These are phyloP conservation scores for Neotoxoptera formosana DNA, from an alignment of 1,140 invertebrate genomes.

Conservation along the genomic window DNA sequence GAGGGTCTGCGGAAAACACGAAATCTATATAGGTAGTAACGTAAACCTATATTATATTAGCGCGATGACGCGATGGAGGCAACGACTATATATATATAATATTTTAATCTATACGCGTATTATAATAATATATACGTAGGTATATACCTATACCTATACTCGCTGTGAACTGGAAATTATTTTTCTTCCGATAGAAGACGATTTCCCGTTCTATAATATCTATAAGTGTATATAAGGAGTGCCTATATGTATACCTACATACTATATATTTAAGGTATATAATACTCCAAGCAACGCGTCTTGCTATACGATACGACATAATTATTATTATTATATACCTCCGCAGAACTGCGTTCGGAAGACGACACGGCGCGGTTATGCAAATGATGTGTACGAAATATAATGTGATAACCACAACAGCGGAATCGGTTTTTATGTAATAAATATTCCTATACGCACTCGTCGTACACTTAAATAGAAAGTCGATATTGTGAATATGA, in stretches of 20 bases:
- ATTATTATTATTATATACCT: not conserved
- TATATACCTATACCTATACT: not conserved
- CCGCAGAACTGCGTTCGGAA: not conserved
- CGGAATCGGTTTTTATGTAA: not conserved
- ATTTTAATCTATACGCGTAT: not conserved
- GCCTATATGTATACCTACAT: too few relatives aligned
- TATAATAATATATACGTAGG: not conserved
- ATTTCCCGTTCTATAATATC: not conserved
- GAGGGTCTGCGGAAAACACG: not conserved
- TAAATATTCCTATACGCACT: not conserved
- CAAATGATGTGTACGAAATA: slow-evolving; percentile 13
- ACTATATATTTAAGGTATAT: too few relatives aligned
- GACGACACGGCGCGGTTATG: slow-evolving; percentile 17
- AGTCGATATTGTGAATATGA: not conserved
- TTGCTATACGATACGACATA: not conserved
- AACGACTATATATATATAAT: not conserved
- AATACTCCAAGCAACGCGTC: too few relatives aligned
- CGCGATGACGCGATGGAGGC: not conserved
- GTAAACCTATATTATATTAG: not conserved
- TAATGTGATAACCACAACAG: not conserved
- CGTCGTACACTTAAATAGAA: not conserved
- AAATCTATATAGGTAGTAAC: not conserved
- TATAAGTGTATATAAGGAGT: not conserved
- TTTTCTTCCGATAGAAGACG: not conserved
- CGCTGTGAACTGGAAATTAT: not conserved